phyloP scores from a whole-genome alignment of 2,797 vertebrate species.

The Crenuchus spilurus region DNA sequence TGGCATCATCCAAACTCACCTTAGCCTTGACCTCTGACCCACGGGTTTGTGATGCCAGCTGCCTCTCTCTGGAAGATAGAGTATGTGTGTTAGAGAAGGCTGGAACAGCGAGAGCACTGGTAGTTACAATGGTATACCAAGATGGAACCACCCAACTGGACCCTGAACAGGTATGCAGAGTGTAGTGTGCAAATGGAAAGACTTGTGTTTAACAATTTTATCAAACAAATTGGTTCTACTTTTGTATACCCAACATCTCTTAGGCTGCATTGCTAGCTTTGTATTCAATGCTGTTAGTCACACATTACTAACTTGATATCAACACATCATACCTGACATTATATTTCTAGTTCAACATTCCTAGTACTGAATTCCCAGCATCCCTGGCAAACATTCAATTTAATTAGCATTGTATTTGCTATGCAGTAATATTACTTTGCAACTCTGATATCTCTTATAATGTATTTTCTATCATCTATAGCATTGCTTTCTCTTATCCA shows the following conservation, averaged over 20 bases:
- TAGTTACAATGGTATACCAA: conserved; percentile 82
- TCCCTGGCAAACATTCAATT: too few relatives aligned
- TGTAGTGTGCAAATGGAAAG: neutral
- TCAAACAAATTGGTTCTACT: neutral
- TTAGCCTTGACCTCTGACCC: conserved; percentile 65
- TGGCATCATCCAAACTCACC: conserved; percentile 22
- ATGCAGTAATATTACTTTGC: too few relatives aligned
- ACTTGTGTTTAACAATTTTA: neutral
- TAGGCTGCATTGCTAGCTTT: too few relatives aligned
- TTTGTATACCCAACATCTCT: too few relatives aligned
- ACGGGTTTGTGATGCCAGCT: conserved; percentile 72
- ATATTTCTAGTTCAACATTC: neutral
- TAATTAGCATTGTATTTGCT: too few relatives aligned
- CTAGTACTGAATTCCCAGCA: too few relatives aligned
- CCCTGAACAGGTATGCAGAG: conserved; percentile 75
- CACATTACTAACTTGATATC: too few relatives aligned
- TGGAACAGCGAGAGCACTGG: conserved; percentile 67
- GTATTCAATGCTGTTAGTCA: too few relatives aligned
- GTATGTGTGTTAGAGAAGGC: conserved; percentile 68
- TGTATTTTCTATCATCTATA: too few relatives aligned
- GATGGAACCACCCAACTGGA: conserved; percentile 87
- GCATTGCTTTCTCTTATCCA: too few relatives aligned
- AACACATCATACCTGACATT: neutral
- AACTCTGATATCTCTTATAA: too few relatives aligned
- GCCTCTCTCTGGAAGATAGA: conserved; percentile 72